Evolutionary conservation across 2,797 vertebrate genomes (phyloP), one percentile per base, ranked within the genome.

Genomic region (Psittacula echo): DNA sequence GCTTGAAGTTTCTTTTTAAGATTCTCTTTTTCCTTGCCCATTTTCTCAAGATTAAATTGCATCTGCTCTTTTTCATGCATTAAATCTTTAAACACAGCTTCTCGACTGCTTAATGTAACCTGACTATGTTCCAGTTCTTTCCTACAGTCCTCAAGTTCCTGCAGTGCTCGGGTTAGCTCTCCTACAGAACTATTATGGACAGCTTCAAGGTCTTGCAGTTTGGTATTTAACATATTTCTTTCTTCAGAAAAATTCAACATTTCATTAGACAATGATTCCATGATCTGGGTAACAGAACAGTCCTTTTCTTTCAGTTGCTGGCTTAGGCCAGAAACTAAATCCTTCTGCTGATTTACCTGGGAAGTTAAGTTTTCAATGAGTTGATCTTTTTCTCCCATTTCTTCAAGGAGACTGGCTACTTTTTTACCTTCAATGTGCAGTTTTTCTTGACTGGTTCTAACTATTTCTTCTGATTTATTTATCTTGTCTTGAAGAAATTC

Each of bases 1-100:
- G 98, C 99, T 76, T 99, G 98, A 64, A 99, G 98, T 84, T 99
- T 99, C 96, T 98, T 99, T 96, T 98, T 99, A 34, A 98, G 50
- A 3, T 95, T 97, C 10, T 99, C 99, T 95, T 98, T 99, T 78
- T 99, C 99, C 96, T 98, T 98, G 4, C 92, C 93, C 24, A 98
- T 64, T 77, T 97, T 98, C 39, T 96, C 90, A 10, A 98, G 74
- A 44, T 98, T 97, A 8, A 70, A 32, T 95, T 97, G 97, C 20
- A 98, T 80, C 47, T 98, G 92, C 11, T 97, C 96, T 6, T 97
- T 98, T 73, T 98, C 97, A 54, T 93, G 97, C 32, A 94, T 20
- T 70, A 99, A 95, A 70, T 96, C 92, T 53, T 97, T 94, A 62
- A 97, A 96, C 53, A 96, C 97, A 29, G 81, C 80, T 75, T 98